phyloP scores from a whole-genome alignment of 2,888 invertebrate species.

The Drosophila affinis region DNA sequence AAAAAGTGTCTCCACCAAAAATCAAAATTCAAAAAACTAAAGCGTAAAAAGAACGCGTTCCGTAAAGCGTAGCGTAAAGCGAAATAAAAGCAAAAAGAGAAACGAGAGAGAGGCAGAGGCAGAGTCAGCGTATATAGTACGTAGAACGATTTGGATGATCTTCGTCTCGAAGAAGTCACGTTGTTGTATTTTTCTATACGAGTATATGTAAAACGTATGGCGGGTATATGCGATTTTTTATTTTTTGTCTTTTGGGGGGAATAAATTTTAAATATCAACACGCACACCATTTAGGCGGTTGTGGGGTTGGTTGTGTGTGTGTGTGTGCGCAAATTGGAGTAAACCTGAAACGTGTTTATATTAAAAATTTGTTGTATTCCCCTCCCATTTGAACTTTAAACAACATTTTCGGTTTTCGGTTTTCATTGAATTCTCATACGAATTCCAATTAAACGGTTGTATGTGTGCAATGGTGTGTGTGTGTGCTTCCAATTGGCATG shows the following conservation, averaged over 20 bases:
- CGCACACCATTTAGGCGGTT: constrained; percentile 10
- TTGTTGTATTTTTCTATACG: constrained; percentile 20
- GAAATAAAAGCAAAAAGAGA: constrained; percentile 43
- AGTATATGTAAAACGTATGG: background rate
- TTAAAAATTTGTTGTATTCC: constrained; percentile 41
- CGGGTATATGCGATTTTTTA: constrained; percentile 2
- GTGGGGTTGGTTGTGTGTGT: background rate
- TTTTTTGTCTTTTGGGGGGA: constrained; percentile 29
- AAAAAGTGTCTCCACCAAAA: background rate
- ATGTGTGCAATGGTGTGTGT: constrained; percentile 43
- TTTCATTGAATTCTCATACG: constrained; percentile 78
- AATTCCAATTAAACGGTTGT: constrained; percentile 70
- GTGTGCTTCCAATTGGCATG: constrained; percentile 76
- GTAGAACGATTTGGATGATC: constrained; percentile 52
- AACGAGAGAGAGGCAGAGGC: constrained; percentile 2
- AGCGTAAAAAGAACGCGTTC: constrained; percentile 63
- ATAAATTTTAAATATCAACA: constrained; percentile 23
- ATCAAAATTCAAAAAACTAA: constrained; percentile 27
- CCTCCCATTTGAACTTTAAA: constrained; percentile 74
- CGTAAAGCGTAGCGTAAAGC: constrained; percentile 45
- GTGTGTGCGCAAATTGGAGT: constrained; percentile 56
- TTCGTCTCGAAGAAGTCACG: constrained; percentile 42
- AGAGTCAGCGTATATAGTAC: constrained; percentile 22
- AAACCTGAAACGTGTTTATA: constrained; percentile 52
- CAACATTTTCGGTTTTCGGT: constrained; percentile 59